Evolutionary conservation across 2,888 invertebrate species (phyloP), one percentile per base, ranked within the genome.

Genomic region (Mesoligia furuncula): DNA sequence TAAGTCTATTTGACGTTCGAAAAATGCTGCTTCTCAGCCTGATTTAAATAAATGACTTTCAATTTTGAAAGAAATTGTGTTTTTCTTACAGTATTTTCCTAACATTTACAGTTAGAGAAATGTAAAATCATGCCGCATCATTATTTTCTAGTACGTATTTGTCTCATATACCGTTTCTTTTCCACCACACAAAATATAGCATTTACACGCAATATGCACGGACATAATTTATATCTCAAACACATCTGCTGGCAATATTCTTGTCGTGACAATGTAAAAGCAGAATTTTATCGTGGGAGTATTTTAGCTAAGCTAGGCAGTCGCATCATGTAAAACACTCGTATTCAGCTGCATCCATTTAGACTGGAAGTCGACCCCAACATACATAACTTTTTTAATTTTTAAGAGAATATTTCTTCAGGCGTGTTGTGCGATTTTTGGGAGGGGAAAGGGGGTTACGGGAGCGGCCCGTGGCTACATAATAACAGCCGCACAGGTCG

Each of bases 211-310:
- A 36, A 71, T 42, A 66, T 36, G 3, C 9, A n/a, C n/a, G 20
- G n/a, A 20, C 15, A 27, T n/a, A 36, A 42, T 73, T 72, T 48
- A 36, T 48, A 48, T 48, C 31, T 36, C 31, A 15, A 67, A 2
- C 48, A 61, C 39, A 72, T 73, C n/a, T 72, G 48, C 71, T n/a
- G 15, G 20, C 31, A n/a, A 36, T 45, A 31, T 72, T 48, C 27
- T n/a, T 36, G 48, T 9, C 71, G 71, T 36, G 71, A 70, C n/a
- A 73, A 36, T 73, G n/a, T 48, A 36, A 73, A 48, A 20, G 36
- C n/a, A 48, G 36, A 72, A 72, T 72, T 73, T 48, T 48, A 72
- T 48, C 13, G 13, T 36, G 15, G 20, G 36, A 45, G 13, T 36
- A n/a, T 71, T 71, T n/a, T n/a, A n/a, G n/a, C 17, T n/a, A 11